Percentiles rank a stretch among this genome's conserved stretches.
Conservation (phyloP, 2,113 vertebrate genomes). For the Microtus pennsylvanicus region DNA sequence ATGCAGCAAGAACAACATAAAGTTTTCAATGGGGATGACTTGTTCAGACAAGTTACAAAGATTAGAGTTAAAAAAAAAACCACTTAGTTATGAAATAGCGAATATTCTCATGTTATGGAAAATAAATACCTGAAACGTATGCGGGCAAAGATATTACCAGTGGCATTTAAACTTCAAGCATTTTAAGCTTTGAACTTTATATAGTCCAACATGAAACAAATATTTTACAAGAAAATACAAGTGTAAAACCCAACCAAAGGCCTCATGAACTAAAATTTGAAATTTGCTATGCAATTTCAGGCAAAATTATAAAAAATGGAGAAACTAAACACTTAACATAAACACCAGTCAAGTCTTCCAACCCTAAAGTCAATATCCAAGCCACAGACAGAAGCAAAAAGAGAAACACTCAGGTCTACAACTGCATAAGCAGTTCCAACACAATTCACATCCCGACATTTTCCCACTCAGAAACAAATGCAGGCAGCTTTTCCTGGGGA, state of each 20-base stretch:
- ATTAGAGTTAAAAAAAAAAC: slow-evolving; percentile 48
- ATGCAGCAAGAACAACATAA: slow-evolving; percentile 72
- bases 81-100: slow-evolving; percentile 67
- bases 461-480: slow-evolving; percentile 80
- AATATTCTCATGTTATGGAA: slow-evolving; percentile 56
- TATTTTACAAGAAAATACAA: slow-evolving; percentile 50
- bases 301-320: slow-evolving; percentile 53
- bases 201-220: slow-evolving; percentile 65
- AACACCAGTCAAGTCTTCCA: slow-evolving; percentile 75
- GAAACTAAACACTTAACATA: slow-evolving; percentile 61
- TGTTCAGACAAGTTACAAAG: slow-evolving; percentile 74
- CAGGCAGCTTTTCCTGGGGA: slow-evolving; percentile 72
- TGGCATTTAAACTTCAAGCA: slow-evolving; percentile 69
- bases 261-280: slow-evolving; percentile 71
- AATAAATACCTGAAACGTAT: slow-evolving; percentile 48
- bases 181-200: slow-evolving; percentile 71
- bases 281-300: slow-evolving; percentile 59
- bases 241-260: slow-evolving; percentile 67
- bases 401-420: slow-evolving; percentile 63
- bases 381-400: slow-evolving; percentile 62
- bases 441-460: slow-evolving; percentile 80
- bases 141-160: slow-evolving; percentile 31
- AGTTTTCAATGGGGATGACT: slow-evolving; percentile 80
- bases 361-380: slow-evolving; percentile 70
- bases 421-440: slow-evolving; percentile 73